A percentile compares a stretch with the other conserved stretches of the same genome.
Conservation (phyloP, 2,797 vertebrate genomes). For the Podarcis lilfordi region DNA sequence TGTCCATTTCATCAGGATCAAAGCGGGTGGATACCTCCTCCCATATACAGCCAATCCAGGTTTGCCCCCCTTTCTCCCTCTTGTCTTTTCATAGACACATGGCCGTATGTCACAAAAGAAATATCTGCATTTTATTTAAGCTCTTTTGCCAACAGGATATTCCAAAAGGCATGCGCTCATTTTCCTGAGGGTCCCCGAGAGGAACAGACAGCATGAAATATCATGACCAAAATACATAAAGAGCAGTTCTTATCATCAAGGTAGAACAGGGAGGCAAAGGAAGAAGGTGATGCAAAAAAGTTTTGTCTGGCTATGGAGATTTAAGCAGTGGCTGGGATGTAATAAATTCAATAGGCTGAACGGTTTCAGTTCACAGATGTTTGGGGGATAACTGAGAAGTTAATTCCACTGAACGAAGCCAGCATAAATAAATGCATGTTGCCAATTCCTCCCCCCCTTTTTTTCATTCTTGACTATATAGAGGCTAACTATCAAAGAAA, state of each 20-base stretch:
- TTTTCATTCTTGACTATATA: conserved; percentile 39
- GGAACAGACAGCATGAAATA: conserved; percentile 30
- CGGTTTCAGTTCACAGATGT: conserved; percentile 36
- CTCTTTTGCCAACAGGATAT: conserved; percentile 52
- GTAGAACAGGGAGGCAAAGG: background rate
- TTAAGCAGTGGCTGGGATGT: conserved; percentile 30
- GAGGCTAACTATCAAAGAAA: conserved; percentile 31
- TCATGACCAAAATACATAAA: conserved; percentile 27
- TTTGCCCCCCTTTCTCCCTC: background rate
- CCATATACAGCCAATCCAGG: conserved; percentile 16
- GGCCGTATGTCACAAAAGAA: conserved; percentile 2
- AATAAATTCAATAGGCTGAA: conserved; percentile 50
- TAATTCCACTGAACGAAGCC: conserved; percentile 64
- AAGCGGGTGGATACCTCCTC: conserved; percentile 29
- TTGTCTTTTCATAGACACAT: conserved; percentile 14
- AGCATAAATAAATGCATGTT: conserved; percentile 63
- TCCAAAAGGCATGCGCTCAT: conserved; percentile 34
- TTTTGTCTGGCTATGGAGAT: conserved; percentile 28
- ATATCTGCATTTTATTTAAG: conserved; percentile 32
- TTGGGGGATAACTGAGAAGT: conserved; percentile 59
- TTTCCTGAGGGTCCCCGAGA: conserved; percentile 40
- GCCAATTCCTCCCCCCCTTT: conserved; percentile 43
- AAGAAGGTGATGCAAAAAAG: conserved; percentile 6
- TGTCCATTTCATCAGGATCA: conserved; percentile 48
- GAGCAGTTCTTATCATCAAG: conserved; percentile 42